These are phyloP conservation scores for Choristoneura fumiferana DNA, from an alignment of 1,140 invertebrate species.

Conservation along the genomic window DNA sequence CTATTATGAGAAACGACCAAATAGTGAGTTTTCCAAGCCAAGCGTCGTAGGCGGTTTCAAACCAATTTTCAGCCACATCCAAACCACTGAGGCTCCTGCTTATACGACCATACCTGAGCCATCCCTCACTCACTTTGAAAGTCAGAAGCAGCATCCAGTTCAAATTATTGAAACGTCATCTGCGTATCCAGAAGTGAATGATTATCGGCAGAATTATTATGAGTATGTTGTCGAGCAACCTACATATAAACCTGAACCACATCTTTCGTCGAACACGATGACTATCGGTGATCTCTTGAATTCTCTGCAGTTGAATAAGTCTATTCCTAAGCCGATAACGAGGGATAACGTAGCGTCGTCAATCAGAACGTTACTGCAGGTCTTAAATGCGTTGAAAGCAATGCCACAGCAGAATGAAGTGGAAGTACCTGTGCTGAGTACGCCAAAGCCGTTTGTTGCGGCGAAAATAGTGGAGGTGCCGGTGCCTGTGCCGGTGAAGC, in stretches of 20 bases:
- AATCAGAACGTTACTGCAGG: conserved; percentile 86
- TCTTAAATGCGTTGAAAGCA: conserved; percentile 83
- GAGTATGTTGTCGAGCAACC: conserved; percentile 48
- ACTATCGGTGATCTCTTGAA: conserved; percentile 75
- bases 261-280: conserved; percentile 40
- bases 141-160: conserved; percentile 31
- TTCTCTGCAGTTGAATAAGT: conserved; percentile 85
- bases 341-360: conserved; percentile 88
- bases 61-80: conserved; percentile 53
- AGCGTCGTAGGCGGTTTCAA: conserved; percentile 67
- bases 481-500: conserved; percentile 10
- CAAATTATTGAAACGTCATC: conserved; percentile 29
- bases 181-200: conserved; percentile 28
- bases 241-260: conserved; percentile 33
- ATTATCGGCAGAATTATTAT: conserved; percentile 43
- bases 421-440: conserved; percentile 49
- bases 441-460: conserved; percentile 59
- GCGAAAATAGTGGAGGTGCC: conserved; percentile 32
- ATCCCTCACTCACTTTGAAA: conserved; percentile 27
- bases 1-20: conserved; percentile 58
- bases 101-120: conserved; percentile 31
- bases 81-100: conserved; percentile 37
- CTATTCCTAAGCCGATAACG: conserved; percentile 85
- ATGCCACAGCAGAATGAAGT: conserved; percentile 60
- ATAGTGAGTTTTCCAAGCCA: conserved; percentile 36